Evolutionary conservation across 2,888 invertebrate genomes (phyloP), one percentile per base, ranked within the genome.

Genomic region (Brachynemurus nebulosus): DNA sequence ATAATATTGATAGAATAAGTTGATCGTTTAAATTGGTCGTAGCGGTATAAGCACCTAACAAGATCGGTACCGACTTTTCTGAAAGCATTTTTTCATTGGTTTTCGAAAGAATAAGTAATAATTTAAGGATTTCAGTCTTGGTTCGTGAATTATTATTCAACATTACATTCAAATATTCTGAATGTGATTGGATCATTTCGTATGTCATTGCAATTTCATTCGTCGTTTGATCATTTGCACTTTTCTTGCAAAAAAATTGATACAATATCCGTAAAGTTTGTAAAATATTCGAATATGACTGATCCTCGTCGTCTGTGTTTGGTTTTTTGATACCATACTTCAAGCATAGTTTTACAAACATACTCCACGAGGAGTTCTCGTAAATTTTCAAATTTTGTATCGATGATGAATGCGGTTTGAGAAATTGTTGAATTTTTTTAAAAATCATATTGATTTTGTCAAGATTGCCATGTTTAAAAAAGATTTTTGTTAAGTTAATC

Each of bases 1-100:
- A 71, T 44, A 88, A 59, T 49, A 88, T 68, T 40, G 74, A 66
- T 47, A 84, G 63, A 39, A 86, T 70, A 19, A 76, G 69, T 51
- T 80, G 78, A 62, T 92, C 91, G 44, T 76, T 72, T 8, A 69
- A 64, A 37, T 69, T 71, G 34, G 83, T 68, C 1, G 82, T 80
- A 0, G 82, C 90, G 50, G 74, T 75, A 56, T 90, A 92, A 0
- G 86, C 76, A 8, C 86, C 80, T 46, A 91, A 65, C 51, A 82
- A 75, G 0, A 88, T 70, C 0, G 86, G 81, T 44, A 89, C 70
- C 53, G 89, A 86, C 42, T 70, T 69, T 2, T 72, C 57, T 52
- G 74, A 69, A 71, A 88, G 77, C 0, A 79, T 66, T 0, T 71
- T 64, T 25, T 74, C 72, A 58, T 80, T 79, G 51, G 74, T 75